A percentile compares a stretch with the other conserved stretches of the same genome.
Evolutionary conservation across 2,797 vertebrate species (phyloP).

Genomic region (Notoglanidium macrostoma): DNA sequence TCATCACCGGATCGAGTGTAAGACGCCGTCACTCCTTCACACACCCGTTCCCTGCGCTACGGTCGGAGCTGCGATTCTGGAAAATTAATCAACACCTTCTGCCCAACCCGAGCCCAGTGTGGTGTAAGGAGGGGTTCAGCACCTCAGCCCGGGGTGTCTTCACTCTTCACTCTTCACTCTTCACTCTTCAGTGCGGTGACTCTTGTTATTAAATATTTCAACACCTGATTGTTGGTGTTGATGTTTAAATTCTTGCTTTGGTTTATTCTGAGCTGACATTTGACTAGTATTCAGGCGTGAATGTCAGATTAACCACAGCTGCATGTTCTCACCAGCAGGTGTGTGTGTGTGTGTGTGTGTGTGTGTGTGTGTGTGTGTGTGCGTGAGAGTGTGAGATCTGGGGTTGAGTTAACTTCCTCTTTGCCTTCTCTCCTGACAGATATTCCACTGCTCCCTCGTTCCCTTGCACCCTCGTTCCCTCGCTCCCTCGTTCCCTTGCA

Average conservation of each 20-base stretch:
- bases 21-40: neutral
- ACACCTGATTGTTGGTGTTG: neutral
- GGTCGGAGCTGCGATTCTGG: neutral
- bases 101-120: neutral
- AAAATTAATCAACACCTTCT: neutral
- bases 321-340: neutral
- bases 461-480: neutral
- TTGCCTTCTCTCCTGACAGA: neutral
- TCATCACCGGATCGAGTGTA: neutral
- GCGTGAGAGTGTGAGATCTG: neutral
- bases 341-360: neutral
- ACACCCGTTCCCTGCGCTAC: neutral
- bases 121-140: neutral
- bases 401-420: neutral
- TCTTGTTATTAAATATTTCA: neutral
- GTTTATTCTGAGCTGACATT: neutral
- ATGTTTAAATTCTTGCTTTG: neutral
- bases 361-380: neutral
- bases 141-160: neutral
- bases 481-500: neutral
- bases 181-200: too few relatives aligned
- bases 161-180: neutral
- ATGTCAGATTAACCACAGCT: neutral
- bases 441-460: too few relatives aligned
- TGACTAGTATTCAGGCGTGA: neutral